Conservation (phyloP, 2,797 vertebrate genomes). For the Dryobates pubescens region DNA sequence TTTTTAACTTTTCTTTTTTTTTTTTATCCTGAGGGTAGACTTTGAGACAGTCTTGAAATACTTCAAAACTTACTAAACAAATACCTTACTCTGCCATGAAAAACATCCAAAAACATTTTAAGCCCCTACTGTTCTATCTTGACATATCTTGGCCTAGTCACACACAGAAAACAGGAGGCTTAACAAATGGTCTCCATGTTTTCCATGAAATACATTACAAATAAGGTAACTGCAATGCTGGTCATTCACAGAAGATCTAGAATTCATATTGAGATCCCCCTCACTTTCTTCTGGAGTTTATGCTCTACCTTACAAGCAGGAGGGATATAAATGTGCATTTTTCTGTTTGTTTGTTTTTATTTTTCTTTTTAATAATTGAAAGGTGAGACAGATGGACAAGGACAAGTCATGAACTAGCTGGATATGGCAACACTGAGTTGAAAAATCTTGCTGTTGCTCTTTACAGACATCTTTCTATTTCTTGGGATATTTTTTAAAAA, state of each 20-base stretch:
- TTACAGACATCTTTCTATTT: neutral
- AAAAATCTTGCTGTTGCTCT: slow-evolving; percentile 3
- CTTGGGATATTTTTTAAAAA: neutral
- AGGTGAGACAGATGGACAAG: neutral
- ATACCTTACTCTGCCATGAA: neutral
- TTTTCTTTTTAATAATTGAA: neutral
- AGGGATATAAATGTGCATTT: neutral
- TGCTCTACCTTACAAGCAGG: neutral
- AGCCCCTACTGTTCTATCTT: neutral
- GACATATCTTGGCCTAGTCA: neutral
- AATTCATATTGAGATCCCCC: neutral
- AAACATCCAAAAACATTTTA: neutral
- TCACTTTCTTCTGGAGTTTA: neutral
- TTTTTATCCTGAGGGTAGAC: neutral
- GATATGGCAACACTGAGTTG: neutral
- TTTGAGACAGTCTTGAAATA: neutral
- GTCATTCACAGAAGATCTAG: neutral
- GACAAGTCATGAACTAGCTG: neutral
- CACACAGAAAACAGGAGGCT: neutral
- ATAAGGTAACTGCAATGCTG: neutral
- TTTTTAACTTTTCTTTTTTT: neutral
- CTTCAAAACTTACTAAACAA: slow-evolving; percentile 19
- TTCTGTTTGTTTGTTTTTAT: neutral
- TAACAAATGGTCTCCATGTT: neutral
- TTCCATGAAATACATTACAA: neutral